phyloP scores from a whole-genome alignment of 2,797 vertebrate genomes.

The Lepus oiostolus region DNA sequence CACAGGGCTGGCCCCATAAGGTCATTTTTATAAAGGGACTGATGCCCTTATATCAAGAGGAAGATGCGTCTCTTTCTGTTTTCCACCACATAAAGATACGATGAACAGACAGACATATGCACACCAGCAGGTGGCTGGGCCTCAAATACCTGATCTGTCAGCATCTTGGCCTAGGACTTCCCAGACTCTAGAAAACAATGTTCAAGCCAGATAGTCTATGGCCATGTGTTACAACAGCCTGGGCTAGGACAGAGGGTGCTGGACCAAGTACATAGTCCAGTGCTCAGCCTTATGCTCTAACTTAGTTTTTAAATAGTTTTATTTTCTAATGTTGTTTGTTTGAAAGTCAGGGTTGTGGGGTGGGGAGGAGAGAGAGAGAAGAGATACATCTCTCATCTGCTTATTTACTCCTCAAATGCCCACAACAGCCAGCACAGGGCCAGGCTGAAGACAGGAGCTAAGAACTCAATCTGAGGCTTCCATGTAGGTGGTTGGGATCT shows the following conservation, averaged over 20 bases:
- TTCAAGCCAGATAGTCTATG: background rate
- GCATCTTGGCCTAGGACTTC: background rate
- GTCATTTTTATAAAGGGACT: background rate
- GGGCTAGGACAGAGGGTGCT: background rate
- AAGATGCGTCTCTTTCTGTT: background rate
- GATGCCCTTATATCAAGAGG: background rate
- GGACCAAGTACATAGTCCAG: background rate
- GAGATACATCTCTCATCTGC: no score
- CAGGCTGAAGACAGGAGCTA: no score
- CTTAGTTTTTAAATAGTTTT: no score
- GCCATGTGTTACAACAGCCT: background rate
- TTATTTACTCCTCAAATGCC: no score
- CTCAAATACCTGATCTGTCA: background rate
- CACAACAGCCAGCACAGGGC: no score
- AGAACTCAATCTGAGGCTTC: no score
- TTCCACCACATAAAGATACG: background rate
- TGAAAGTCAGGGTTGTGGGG: no score
- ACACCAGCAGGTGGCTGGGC: background rate
- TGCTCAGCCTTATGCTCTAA: background rate
- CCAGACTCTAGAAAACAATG: background rate
- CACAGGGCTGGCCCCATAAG: no score
- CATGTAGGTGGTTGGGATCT: no score
- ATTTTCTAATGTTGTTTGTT: no score
- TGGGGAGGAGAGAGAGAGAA: no score
- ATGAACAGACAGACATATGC: background rate